Conservation (phyloP, 2,113 vertebrate species). For the Thamnaconus septentrionalis region DNA sequence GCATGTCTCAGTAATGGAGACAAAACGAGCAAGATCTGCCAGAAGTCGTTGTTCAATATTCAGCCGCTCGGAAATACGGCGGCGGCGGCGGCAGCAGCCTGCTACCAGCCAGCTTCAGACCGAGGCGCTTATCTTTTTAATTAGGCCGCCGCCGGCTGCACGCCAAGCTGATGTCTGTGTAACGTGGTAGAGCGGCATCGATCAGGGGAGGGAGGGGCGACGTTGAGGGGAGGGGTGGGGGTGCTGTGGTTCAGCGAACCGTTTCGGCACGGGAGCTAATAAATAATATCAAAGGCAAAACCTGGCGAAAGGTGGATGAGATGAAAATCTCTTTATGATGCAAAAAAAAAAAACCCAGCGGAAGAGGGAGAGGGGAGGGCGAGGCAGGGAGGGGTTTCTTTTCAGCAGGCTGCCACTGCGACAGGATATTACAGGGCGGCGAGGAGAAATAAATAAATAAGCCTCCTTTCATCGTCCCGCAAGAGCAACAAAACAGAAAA, state of each 20-base stretch:
- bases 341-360: slow-evolving; percentile 36
- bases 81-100: too few species aligned
- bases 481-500: slow-evolving; percentile 58
- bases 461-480: slow-evolving; percentile 45
- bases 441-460: slow-evolving; percentile 67
- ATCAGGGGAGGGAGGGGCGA: slow-evolving; percentile 33
- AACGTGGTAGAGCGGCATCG: slow-evolving; percentile 55
- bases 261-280: slow-evolving; percentile 54
- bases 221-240: slow-evolving; percentile 35
- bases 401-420: slow-evolving; percentile 35
- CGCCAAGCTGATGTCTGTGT: slow-evolving; percentile 55
- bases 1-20: slow-evolving; percentile 21
- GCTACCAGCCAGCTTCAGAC: slow-evolving; percentile 44
- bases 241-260: slow-evolving; percentile 36
- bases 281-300: slow-evolving; percentile 72
- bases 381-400: slow-evolving; percentile 43
- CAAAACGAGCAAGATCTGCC: slow-evolving; percentile 14
- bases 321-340: slow-evolving; percentile 69
- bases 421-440: slow-evolving; percentile 62
- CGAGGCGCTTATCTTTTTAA: slow-evolving; percentile 69
- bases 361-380: slow-evolving; percentile 1
- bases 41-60: slow-evolving; percentile 55
- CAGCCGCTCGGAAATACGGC: slow-evolving; percentile 55
- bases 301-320: slow-evolving; percentile 63
- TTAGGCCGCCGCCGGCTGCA: slow-evolving; percentile 64